Evolutionary conservation across 2,797 vertebrate species (phyloP).

Genomic region (Salmo trutta): DNA sequence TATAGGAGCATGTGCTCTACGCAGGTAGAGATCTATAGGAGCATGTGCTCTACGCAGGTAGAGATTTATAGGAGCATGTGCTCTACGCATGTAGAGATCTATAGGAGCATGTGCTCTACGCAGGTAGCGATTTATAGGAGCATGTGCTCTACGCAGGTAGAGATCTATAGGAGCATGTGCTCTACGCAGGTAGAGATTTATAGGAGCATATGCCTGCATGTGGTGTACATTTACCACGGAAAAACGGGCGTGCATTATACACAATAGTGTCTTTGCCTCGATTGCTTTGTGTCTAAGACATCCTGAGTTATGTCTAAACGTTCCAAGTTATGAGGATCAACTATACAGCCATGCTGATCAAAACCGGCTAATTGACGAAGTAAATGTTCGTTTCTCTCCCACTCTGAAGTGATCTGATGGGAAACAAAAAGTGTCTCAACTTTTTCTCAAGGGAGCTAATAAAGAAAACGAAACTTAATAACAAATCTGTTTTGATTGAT

Average conservation of each 20-base stretch:
- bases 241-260: neutral
- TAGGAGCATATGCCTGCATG: neutral
- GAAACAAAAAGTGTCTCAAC: conserved; percentile 19
- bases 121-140: too few relatives aligned
- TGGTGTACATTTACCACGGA: neutral
- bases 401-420: conserved; percentile 29
- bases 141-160: too few relatives aligned
- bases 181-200: too few relatives aligned
- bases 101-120: too few relatives aligned
- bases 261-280: neutral
- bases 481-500: conserved; percentile 10
- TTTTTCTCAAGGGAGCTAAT: conserved; percentile 29
- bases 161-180: too few relatives aligned
- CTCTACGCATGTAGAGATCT: too few relatives aligned
- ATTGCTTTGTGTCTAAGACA: neutral
- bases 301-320: neutral
- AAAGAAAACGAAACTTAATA: conserved; percentile 35
- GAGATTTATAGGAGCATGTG: too few relatives aligned
- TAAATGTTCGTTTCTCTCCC: neutral
- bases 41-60: too few relatives aligned
- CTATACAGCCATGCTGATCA: neutral
- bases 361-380: neutral
- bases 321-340: neutral
- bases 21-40: too few relatives aligned
- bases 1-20: too few relatives aligned